phyloP scores from a whole-genome alignment of 2,888 invertebrate genomes.

The Torymus auratus region DNA sequence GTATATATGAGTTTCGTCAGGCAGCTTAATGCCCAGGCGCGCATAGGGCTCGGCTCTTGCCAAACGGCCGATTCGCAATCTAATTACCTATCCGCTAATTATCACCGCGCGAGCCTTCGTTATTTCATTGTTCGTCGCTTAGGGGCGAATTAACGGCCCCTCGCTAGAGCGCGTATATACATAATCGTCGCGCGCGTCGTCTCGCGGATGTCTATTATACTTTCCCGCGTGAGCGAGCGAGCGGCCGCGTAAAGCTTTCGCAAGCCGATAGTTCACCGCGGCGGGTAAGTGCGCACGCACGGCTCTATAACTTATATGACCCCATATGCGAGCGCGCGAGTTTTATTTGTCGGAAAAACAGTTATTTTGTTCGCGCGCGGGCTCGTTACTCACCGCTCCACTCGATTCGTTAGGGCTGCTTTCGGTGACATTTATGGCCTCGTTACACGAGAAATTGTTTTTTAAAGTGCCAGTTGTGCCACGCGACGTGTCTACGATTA shows the following conservation, averaged over 20 bases:
- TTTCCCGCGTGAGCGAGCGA: conserved; percentile 3
- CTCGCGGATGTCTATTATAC: background rate
- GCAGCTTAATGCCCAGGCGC: background rate
- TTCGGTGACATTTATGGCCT: too few relatives aligned
- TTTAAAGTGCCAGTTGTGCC: too few relatives aligned
- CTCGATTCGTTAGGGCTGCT: too few relatives aligned
- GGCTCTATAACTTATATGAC: too few relatives aligned
- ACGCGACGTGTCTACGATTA: too few relatives aligned
- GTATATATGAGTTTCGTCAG: conserved; percentile 26
- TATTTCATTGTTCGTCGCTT: conserved; percentile 37
- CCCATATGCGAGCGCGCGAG: too few relatives aligned
- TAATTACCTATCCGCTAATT: conserved; percentile 59
- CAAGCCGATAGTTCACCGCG: background rate
- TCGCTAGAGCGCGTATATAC: background rate
- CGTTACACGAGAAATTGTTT: too few relatives aligned
- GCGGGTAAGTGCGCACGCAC: too few relatives aligned
- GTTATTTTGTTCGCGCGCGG: too few relatives aligned
- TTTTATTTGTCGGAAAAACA: too few relatives aligned
- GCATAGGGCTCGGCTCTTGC: conserved; percentile 35
- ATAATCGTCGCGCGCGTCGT: conserved; percentile 2
- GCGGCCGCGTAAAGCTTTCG: background rate
- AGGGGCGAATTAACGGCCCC: background rate
- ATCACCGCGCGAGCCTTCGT: conserved; percentile 44
- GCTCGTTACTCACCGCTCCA: too few relatives aligned
- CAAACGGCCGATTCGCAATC: conserved; percentile 54